Conservation (phyloP, 2,888 invertebrate genomes). For the Villa cingulata region DNA sequence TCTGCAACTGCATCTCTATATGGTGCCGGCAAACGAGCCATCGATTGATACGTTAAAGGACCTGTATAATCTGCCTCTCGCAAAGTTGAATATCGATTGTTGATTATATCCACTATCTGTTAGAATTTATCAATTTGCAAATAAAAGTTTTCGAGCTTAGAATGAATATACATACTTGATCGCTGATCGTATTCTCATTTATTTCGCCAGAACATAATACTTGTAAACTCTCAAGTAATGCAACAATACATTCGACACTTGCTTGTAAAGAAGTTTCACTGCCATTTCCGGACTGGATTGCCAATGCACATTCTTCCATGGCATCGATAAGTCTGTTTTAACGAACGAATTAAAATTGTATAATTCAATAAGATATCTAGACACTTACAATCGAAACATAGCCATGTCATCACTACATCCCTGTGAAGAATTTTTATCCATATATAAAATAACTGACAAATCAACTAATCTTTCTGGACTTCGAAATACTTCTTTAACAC, state of each 20-base stretch:
- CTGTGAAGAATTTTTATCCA: constrained; percentile 51
- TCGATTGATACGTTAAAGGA: constrained; percentile 71
- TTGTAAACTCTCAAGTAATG: constrained; percentile 69
- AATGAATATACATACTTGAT: constrained; percentile 23
- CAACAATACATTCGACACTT: constrained; percentile 70
- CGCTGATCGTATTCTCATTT: constrained; percentile 41
- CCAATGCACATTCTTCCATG: constrained; percentile 78
- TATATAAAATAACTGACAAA: constrained; percentile 44
- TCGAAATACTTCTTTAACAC: constrained; percentile 57
- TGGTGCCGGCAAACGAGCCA: constrained; percentile 68
- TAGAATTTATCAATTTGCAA: background rate
- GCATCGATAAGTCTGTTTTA: constrained; percentile 80
- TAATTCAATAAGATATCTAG: background rate
- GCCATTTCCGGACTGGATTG: constrained; percentile 48
- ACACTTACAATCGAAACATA: constrained; percentile 58
- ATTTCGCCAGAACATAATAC: constrained; percentile 66
- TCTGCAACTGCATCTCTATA: constrained; percentile 62
- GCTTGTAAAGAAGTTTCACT: constrained; percentile 64
- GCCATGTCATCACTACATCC: constrained; percentile 66
- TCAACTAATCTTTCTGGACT: constrained; percentile 67
- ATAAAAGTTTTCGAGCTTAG: background rate
- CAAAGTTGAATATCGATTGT: constrained; percentile 50
- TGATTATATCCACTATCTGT: constrained; percentile 44
- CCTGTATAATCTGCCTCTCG: constrained; percentile 71
- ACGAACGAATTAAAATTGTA: background rate